Percentiles rank a stretch among this genome's conserved stretches.
Conservation (phyloP, 1,140 invertebrate genomes). For the Dreissena rostriformis region DNA sequence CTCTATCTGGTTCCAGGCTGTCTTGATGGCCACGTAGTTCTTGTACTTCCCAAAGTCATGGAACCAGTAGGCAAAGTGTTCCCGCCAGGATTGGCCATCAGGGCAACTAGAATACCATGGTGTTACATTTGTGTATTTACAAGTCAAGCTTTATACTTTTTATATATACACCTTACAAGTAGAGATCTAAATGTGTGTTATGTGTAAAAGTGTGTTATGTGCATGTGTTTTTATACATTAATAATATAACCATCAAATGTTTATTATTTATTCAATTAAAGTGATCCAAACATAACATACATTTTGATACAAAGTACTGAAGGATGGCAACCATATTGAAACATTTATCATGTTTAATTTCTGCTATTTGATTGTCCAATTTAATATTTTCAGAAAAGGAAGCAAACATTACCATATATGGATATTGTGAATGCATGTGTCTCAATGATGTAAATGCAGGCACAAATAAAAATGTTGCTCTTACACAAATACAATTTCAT, state of each 20-base stretch:
- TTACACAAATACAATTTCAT: too few relatives aligned
- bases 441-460: too few relatives aligned
- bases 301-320: too few relatives aligned
- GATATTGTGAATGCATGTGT: too few relatives aligned
- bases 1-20: slow-evolving; percentile 67
- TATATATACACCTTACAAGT: background rate
- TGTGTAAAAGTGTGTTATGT: background rate
- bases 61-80: slow-evolving; percentile 63
- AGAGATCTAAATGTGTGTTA: background rate
- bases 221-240: background rate
- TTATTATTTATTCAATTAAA: background rate
- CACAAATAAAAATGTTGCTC: too few relatives aligned
- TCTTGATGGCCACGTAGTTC: slow-evolving; percentile 60
- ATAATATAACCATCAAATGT: background rate
- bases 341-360: too few relatives aligned
- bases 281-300: background rate
- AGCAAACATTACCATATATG: too few relatives aligned
- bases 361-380: too few relatives aligned
- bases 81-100: slow-evolving; percentile 10
- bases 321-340: too few relatives aligned
- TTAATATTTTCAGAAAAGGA: too few relatives aligned
- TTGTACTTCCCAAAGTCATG: slow-evolving; percentile 64
- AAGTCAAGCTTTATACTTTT: background rate
- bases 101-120: slow-evolving; percentile 8
- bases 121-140: background rate